Evolutionary conservation across 64 coral and sea anemone species (phyloP).

Genomic region (Montipora capricornis): DNA sequence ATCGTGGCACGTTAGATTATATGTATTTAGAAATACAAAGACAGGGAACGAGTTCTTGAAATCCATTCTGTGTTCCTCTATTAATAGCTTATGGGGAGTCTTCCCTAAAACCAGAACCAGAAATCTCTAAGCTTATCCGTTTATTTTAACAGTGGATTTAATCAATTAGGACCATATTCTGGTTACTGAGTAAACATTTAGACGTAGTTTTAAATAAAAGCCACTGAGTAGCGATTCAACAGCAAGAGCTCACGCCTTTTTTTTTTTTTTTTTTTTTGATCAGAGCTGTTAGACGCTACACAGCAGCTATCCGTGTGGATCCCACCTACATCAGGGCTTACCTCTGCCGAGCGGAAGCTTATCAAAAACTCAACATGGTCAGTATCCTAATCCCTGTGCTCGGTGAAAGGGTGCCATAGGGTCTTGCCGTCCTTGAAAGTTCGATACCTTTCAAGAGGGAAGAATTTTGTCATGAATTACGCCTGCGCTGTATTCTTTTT

Average conservation of each 20-base stretch:
- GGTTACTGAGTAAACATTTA: too few relatives aligned
- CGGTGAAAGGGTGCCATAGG: background rate
- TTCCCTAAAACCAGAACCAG: too few relatives aligned
- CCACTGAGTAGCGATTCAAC: too few relatives aligned
- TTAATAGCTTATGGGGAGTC: too few relatives aligned
- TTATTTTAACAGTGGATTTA: too few relatives aligned
- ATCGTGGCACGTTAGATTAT: too few relatives aligned
- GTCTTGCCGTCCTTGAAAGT: background rate
- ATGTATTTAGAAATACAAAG: too few relatives aligned
- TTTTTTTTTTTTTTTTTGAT: background rate
- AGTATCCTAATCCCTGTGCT: background rate
- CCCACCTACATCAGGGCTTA: conserved; percentile 92
- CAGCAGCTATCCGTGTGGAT: conserved; percentile 91
- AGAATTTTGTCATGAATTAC: background rate
- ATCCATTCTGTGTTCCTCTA: too few relatives aligned
- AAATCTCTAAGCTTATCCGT: too few relatives aligned
- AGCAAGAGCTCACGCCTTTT: background rate
- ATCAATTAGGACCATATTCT: too few relatives aligned
- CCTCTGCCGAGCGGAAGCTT: conserved; percentile 92
- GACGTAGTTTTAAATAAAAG: too few relatives aligned
- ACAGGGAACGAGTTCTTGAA: too few relatives aligned
- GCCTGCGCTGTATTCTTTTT: background rate
- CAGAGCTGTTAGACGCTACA: conserved; percentile 87
- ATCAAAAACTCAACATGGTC: conserved; percentile 95
- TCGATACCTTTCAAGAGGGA: background rate